Percentiles rank a stretch among this genome's conserved stretches.
phyloP scores from a whole-genome alignment of 2,888 invertebrate genomes.

The Netelia fuscicornis region DNA sequence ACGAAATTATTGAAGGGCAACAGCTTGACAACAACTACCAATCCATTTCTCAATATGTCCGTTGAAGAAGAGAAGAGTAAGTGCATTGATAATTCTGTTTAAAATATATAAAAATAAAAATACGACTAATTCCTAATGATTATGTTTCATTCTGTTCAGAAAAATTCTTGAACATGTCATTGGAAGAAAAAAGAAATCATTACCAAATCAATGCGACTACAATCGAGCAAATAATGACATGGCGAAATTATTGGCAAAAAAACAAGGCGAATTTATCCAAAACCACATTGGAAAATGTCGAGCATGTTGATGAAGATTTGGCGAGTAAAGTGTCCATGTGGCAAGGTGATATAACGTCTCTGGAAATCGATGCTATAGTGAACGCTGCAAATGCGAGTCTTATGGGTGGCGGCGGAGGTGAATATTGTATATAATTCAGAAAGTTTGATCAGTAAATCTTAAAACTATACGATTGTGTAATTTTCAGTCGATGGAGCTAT shows the following conservation, averaged over 20 bases:
- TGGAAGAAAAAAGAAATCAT: conserved; percentile 86
- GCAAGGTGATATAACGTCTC: conserved; percentile 92
- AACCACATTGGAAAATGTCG: conserved; percentile 64
- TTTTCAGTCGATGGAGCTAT: conserved; percentile 94
- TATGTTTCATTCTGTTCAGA: conserved; percentile 73
- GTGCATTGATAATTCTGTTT: conserved; percentile 38
- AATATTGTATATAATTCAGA: neutral
- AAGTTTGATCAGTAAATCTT: neutral
- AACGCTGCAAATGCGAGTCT: conserved; percentile 94
- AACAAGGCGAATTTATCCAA: conserved; percentile 82
- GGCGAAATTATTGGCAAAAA: conserved; percentile 86
- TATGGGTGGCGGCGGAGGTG: conserved; percentile 92
- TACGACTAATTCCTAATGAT: neutral
- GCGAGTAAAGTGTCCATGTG: conserved; percentile 89
- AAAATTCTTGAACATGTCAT: conserved; percentile 86
- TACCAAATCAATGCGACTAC: conserved; percentile 85
- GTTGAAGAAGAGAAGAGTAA: conserved; percentile 78
- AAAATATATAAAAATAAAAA: neutral
- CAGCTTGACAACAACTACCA: conserved; percentile 5
- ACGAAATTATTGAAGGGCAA: conserved; percentile 27
- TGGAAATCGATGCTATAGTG: conserved; percentile 95
- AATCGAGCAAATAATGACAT: conserved; percentile 86
- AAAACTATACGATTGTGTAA: neutral
- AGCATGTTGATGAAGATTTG: conserved; percentile 80
- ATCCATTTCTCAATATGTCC: conserved; percentile 70